Base-by-base conservation (phyloP, 2,888 invertebrate species). In the Aspidiotus rigidus region DNA sequence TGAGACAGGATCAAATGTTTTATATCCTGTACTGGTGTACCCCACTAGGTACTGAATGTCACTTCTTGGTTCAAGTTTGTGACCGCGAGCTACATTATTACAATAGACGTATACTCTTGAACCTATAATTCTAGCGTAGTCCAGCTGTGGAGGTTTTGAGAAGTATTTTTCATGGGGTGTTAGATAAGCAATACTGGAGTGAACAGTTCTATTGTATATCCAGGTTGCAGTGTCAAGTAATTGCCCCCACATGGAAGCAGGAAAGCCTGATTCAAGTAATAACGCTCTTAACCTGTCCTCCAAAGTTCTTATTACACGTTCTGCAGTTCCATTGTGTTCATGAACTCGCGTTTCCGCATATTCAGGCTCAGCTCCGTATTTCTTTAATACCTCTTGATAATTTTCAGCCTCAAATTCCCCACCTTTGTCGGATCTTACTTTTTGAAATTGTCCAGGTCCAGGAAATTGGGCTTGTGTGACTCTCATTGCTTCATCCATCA, bases 211-310 rank as follows among this genome's bases (percentile, higher is more conserved):
- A 16, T 56, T 56, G 56, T 56, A 56, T 11, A 56, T 11, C 56
- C 56, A 56, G 9, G 13, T 16, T 13, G 56, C n/a, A 15, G 56
- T 16, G 13, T 56, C 16, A 15, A 56, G 7, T 8, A 16, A 11
- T n/a, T 15, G 56, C 15, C n/a, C 56, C 56, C 56, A 56, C 56
- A 56, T 15, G 16, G 7, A 11, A 10, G 16, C 16, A 13, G 56
- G 56, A 16, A 56, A 56, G 56, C 56, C 56, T 13, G 56, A 56
- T 56, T 56, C 56, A n/a, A 56, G 15, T 56, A 56, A 56, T 56
- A 56, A 56, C 16, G n/a, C 15, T n/a, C n/a, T n/a, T n/a, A n/a
- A n/a, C n/a, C n/a, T n/a, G n/a, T n/a, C n/a, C n/a, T n/a, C n/a
- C n/a, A 56, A 15, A 8, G 56, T 56, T 15, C 56, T 11, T 11